These are phyloP conservation scores for Lynx canadensis DNA, from an alignment of 2,113 vertebrate genomes.

Conservation along the genomic window DNA sequence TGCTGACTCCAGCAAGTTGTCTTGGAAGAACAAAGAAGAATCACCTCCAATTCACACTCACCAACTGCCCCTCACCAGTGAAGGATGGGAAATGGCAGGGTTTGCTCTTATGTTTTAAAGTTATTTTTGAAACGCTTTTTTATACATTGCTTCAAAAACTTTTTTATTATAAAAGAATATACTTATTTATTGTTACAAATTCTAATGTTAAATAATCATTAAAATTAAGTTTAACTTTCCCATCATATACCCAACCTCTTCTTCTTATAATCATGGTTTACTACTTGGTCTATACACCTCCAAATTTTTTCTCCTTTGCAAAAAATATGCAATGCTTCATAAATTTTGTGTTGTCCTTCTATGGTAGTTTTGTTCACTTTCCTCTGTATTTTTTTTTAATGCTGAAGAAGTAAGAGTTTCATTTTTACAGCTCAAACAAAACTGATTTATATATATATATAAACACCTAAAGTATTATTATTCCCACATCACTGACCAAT, in stretches of 20 bases:
- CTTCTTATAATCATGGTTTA: slow-evolving; percentile 9
- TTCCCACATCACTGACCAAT: neutral
- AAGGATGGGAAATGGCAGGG: neutral
- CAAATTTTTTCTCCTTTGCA: slow-evolving; percentile 36
- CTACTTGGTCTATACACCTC: neutral
- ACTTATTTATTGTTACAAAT: slow-evolving; percentile 20
- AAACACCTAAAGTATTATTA: neutral
- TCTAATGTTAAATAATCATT: neutral
- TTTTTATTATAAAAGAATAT: neutral
- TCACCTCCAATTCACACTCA: neutral
- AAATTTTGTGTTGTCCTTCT: slow-evolving; percentile 6
- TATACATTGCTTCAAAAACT: neutral
- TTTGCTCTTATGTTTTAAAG: neutral
- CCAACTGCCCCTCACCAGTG: neutral
- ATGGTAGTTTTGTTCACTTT: neutral
- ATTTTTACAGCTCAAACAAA: slow-evolving; percentile 31
- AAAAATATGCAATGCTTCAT: slow-evolving; percentile 18
- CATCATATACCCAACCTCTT: neutral
- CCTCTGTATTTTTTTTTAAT: slow-evolving; percentile 10
- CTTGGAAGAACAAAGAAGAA: neutral
- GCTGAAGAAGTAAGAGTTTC: slow-evolving; percentile 15
- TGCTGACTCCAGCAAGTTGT: neutral
- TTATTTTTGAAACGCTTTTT: neutral
- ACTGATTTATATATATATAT: neutral
- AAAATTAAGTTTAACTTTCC: neutral